Conservation (phyloP, 2,888 invertebrate species). For the Mythimna vitellina region DNA sequence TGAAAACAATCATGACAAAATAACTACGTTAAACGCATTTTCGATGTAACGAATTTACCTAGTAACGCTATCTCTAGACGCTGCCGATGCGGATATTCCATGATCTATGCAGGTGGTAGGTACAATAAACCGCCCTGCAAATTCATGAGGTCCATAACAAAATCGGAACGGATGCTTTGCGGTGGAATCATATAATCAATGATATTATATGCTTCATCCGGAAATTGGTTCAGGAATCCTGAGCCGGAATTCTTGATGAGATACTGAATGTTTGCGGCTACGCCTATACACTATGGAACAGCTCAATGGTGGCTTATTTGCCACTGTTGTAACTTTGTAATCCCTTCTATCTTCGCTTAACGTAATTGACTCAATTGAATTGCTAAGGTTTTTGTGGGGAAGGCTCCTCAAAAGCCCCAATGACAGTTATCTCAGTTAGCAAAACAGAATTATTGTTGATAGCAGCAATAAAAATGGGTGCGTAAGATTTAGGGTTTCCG, state of each 20-base stretch:
- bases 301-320: not conserved
- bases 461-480: not conserved
- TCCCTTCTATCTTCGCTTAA: not conserved
- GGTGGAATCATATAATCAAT: constrained; percentile 37
- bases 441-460: too few relatives aligned
- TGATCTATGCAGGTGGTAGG: not conserved
- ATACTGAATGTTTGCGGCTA: constrained; percentile 36
- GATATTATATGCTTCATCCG: constrained; percentile 38
- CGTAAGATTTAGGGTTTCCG: too few relatives aligned
- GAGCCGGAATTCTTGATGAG: constrained; percentile 35
- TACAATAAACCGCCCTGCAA: constrained; percentile 5
- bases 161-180: constrained; percentile 38
- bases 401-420: too few relatives aligned
- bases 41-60: not conserved
- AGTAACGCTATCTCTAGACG: not conserved
- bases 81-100: not conserved
- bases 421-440: too few relatives aligned
- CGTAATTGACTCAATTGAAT: not conserved
- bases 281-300: constrained; percentile 18
- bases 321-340: not conserved
- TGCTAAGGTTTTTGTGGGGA: too few relatives aligned
- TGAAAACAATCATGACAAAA: not conserved
- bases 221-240: constrained; percentile 35
- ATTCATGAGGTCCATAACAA: constrained; percentile 37
- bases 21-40: not conserved